These are phyloP conservation scores for Desmophyllum pertusum DNA, from an alignment of 92 coral and sea anemone genomes.

Conservation along the genomic window DNA sequence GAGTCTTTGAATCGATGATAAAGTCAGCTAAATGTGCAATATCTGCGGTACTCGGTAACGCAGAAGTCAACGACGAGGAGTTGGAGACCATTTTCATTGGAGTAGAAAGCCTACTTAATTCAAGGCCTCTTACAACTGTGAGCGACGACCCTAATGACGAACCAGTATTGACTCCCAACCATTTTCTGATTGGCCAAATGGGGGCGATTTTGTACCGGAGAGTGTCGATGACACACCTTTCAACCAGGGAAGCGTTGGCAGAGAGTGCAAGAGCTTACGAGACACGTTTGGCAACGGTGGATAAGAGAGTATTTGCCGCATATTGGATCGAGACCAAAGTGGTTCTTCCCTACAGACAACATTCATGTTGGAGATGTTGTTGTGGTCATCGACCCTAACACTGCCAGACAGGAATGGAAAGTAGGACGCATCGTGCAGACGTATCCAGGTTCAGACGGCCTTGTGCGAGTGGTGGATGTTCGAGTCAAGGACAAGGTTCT, in stretches of 20 bases:
- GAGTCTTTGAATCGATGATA: no score
- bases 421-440: constrained; percentile 17
- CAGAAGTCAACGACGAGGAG: constrained; percentile 63
- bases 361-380: constrained; percentile 37
- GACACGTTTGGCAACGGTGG: constrained; percentile 66
- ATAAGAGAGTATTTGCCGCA: constrained; percentile 53
- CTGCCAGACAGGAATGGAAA: constrained; percentile 48
- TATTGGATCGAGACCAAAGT: constrained; percentile 48
- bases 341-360: constrained; percentile 30
- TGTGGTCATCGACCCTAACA: constrained; percentile 40
- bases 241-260: constrained; percentile 45
- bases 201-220: constrained; percentile 41
- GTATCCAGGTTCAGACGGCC: constrained; percentile 35
- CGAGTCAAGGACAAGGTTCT: constrained; percentile 37
- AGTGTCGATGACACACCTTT: constrained; percentile 24
- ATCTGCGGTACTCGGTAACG: no score
- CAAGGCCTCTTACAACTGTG: constrained; percentile 54
- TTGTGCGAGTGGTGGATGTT: constrained; percentile 27
- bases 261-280: no score
- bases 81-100: constrained; percentile 49
- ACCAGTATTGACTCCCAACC: constrained; percentile 61
- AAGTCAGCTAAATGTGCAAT: constrained; percentile 51
- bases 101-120: constrained; percentile 55
- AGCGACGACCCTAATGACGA: no score
- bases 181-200: constrained; percentile 63